Evolutionary conservation across 2,113 vertebrate species (phyloP).

Genomic region (Saimiri boliviensis): DNA sequence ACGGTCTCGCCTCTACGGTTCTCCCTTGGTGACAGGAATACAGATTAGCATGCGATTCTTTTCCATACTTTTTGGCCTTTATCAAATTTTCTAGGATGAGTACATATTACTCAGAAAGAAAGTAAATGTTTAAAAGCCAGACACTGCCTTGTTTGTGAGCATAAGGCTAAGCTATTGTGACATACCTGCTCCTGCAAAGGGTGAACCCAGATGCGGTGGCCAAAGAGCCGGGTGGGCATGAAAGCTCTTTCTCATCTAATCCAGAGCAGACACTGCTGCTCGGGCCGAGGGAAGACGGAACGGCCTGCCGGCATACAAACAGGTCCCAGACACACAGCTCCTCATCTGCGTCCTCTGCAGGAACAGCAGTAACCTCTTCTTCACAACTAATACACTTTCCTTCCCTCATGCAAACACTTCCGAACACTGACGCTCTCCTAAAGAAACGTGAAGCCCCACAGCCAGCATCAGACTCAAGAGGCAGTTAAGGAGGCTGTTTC

Average conservation of each 20-base stretch:
- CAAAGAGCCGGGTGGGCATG: no score
- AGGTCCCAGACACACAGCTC: accelerated
- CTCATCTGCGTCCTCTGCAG: accelerated
- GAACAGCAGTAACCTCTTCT: not conserved
- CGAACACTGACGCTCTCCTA: not conserved
- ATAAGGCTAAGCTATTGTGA: not conserved
- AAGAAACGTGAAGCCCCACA: not conserved
- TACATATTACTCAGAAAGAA: not conserved
- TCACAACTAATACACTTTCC: not conserved
- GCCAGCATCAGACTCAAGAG: not conserved
- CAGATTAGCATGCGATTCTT: not conserved
- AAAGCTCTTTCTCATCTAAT: no score
- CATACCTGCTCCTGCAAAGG: not conserved
- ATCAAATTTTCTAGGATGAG: not conserved
- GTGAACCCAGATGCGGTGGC: no score
- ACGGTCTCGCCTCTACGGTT: not conserved
- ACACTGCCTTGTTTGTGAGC: not conserved
- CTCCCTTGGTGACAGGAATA: not conserved
- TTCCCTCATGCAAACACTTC: not conserved
- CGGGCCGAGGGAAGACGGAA: not conserved
- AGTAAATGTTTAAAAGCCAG: not conserved
- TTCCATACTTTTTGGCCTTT: not conserved
- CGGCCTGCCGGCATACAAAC: accelerated
- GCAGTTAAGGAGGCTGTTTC: not conserved
- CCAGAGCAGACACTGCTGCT: not conserved